Evolutionary conservation across 2,888 invertebrate genomes (phyloP).

Genomic region (Lydus trimaculatus): DNA sequence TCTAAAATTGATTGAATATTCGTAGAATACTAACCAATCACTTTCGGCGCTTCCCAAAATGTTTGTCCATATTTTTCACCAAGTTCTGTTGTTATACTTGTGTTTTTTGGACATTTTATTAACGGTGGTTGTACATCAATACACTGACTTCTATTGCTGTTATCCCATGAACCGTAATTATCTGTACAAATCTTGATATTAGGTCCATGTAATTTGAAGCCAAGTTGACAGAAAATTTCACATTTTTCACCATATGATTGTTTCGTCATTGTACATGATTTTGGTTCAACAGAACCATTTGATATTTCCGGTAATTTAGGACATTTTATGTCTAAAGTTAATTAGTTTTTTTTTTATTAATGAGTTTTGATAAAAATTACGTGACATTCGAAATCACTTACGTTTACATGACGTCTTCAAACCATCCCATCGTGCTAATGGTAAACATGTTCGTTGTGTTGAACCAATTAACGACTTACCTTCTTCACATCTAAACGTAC

Average conservation of each 20-base stretch:
- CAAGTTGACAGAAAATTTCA: constrained; percentile 65
- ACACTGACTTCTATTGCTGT: constrained; percentile 54
- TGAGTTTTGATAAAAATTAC: background rate
- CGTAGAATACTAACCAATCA: no score
- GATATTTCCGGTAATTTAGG: constrained; percentile 59
- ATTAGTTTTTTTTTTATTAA: background rate
- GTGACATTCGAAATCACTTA: constrained; percentile 54
- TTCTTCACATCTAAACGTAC: constrained; percentile 69
- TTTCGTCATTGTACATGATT: constrained; percentile 64
- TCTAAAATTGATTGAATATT: no score
- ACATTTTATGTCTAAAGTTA: constrained; percentile 55
- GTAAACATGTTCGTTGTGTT: constrained; percentile 69
- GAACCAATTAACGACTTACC: constrained; percentile 72
- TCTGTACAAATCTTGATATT: constrained; percentile 64
- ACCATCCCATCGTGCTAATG: constrained; percentile 74
- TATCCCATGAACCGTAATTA: constrained; percentile 65
- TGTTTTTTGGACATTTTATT: constrained; percentile 66
- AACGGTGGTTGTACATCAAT: constrained; percentile 67
- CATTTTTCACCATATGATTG: constrained; percentile 68
- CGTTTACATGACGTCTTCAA: constrained; percentile 71
- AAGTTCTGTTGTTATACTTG: constrained; percentile 59
- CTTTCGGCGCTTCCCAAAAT: constrained; percentile 61
- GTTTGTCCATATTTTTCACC: constrained; percentile 64
- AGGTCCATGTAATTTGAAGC: constrained; percentile 67
- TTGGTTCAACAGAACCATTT: constrained; percentile 65